These are phyloP conservation scores for Sinopyrophorus schimmeli DNA, from an alignment of 2,888 invertebrate genomes.

Conservation along the genomic window DNA sequence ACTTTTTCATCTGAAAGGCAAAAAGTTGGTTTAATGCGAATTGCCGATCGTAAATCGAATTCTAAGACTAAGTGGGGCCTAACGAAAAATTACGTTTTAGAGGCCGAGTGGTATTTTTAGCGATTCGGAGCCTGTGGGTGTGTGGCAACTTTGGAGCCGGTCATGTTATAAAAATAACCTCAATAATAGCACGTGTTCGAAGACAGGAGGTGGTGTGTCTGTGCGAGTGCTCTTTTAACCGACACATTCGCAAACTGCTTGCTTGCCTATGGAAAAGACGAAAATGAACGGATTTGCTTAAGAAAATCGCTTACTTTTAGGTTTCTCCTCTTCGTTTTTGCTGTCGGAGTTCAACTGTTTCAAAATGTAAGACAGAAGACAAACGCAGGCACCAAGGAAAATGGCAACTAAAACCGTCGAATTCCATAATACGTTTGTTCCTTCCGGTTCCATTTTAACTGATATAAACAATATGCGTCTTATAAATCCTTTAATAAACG, in stretches of 20 bases:
- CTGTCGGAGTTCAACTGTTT: conserved; percentile 43
- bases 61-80: conserved; percentile 6
- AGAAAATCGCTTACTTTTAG: conserved; percentile 42
- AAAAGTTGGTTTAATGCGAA: not conserved
- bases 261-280: not conserved
- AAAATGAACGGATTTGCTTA: not conserved
- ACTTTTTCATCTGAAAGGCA: conserved; percentile 30
- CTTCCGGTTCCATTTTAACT: conserved; percentile 50
- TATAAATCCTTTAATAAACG: conserved; percentile 9
- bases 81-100: conserved; percentile 14
- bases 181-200: conserved; percentile 36
- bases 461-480: too few relatives aligned
- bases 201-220: conserved; percentile 5
- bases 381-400: conserved; percentile 45
- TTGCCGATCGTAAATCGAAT: too few relatives aligned
- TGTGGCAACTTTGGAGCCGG: conserved; percentile 19
- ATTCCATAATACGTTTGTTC: conserved; percentile 42
- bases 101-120: conserved; percentile 19
- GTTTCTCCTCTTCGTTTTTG: conserved; percentile 33
- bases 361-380: conserved; percentile 46
- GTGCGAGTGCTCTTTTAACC: conserved; percentile 2
- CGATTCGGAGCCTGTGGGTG: conserved; percentile 10
- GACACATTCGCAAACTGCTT: too few relatives aligned
- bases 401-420: conserved; percentile 43
- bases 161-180: conserved; percentile 38